Evolutionary conservation across 2,797 vertebrate species (phyloP), one percentile per base, ranked within the genome.

Genomic region (Acipenser oxyrinchus): DNA sequence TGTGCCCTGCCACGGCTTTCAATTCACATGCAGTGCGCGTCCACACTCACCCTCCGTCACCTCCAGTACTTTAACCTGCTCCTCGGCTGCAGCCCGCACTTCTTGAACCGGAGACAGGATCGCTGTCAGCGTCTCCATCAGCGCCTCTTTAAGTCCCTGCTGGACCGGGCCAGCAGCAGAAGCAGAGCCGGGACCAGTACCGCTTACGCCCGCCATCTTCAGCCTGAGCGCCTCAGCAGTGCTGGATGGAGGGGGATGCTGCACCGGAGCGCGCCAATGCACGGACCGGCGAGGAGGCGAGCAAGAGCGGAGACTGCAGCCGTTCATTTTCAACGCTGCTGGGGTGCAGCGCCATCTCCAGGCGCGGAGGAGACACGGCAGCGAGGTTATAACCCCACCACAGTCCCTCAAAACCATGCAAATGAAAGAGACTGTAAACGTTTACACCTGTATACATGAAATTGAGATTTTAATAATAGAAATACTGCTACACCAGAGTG

Each of bases 1-100:
- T 37, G 37, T 37, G 37, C 37, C 4, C 37, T 5, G 5, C 1
- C 37, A 37, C 37, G 3, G 37, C 37, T 18, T 18, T 18, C 15
- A 18, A 18, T 18, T 18, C 37, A 37, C 37, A 37, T 37, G 37
- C 0, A 37, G 37, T 11, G 7, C 37, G 1, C 68, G 7, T 10
- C 15, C 1, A 11, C 60, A 84, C 89, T 90, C 88, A 98, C 96
- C 96, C 86, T 99, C 96, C n/a, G 96, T 99, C 87, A 98, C 96
- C 88, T 99, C 96, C 86, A 99, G 80, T 84, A 99, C 96, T 92
- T 99, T 98, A 75, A 99, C 86, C 84, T 97, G 96, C 78, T 97
- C 95, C 88, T 99, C 96, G 0, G 95, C 96, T 6, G 95, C 93
- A 58, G 95, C 93, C 58, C 96, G 92, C 77, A 96, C 94, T 74